Percentiles rank a stretch among this genome's conserved stretches.
These are phyloP conservation scores for Meles meles DNA, from an alignment of 2,113 vertebrate genomes.

Conservation along the genomic window DNA sequence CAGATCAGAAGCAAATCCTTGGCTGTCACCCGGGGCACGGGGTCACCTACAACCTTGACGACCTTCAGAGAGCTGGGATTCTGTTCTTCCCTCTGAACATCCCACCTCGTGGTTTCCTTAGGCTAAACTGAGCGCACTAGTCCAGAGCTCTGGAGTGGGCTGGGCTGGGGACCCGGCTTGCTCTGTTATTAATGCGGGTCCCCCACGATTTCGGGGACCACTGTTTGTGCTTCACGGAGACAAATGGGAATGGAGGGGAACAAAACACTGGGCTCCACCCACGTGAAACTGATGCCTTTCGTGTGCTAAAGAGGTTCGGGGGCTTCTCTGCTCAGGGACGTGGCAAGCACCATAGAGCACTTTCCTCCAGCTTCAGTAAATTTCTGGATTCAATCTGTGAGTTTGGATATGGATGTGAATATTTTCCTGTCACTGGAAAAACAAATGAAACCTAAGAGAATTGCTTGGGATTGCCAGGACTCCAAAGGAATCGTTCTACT, in stretches of 20 bases:
- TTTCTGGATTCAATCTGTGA: constrained; percentile 32
- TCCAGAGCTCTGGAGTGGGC: rapidly evolving
- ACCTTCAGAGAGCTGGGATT: neutral
- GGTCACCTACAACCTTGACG: neutral
- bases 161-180: neutral
- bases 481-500: constrained; percentile 44
- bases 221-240: neutral
- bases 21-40: neutral
- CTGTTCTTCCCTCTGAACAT: neutral
- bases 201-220: rapidly evolving
- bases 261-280: neutral
- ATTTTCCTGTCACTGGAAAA: constrained; percentile 56
- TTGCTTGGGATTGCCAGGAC: neutral
- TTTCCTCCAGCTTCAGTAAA: neutral
- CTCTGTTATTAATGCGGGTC: neutral
- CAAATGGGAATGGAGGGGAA: neutral
- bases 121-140: too few relatives aligned
- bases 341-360: neutral
- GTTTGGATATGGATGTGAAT: constrained; percentile 42
- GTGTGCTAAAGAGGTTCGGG: rapidly evolving
- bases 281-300: neutral
- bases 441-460: constrained; percentile 37
- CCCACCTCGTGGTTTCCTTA: neutral
- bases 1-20: neutral
- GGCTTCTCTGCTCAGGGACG: neutral